Conservation (phyloP, 2,113 vertebrate genomes). For the Lichenostomus cassidix region DNA sequence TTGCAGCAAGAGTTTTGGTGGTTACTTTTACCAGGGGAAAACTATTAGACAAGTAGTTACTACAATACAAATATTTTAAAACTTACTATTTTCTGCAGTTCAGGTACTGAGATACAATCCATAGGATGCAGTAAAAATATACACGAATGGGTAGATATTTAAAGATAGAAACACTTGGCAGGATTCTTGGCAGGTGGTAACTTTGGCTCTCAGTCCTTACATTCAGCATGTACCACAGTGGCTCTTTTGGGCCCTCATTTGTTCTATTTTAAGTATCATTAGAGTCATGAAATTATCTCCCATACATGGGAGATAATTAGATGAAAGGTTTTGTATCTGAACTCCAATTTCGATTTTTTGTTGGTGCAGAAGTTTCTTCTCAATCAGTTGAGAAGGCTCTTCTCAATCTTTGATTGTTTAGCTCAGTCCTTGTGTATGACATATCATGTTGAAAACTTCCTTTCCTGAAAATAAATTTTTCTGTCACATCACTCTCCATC, state of each 20-base stretch:
- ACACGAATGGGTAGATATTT: not conserved
- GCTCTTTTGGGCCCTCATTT: not conserved
- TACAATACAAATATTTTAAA: not conserved
- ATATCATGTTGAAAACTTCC: not conserved
- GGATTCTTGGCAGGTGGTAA: not conserved
- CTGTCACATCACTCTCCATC: not conserved
- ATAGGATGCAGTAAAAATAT: not conserved
- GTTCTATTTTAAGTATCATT: not conserved
- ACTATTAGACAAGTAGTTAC: not conserved
- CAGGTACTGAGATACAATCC: not conserved
- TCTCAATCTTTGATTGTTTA: not conserved
- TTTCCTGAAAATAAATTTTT: not conserved
- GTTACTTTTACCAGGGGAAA: not conserved
- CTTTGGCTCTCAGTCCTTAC: not conserved
- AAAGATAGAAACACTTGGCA: not conserved
- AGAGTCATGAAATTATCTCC: not conserved
- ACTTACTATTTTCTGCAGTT: not conserved
- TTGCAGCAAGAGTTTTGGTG: not conserved
- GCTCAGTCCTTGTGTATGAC: not conserved
- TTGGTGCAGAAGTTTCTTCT: not conserved
- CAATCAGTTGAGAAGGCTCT: not conserved
- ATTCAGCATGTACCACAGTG: not conserved
- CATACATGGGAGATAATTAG: not conserved
- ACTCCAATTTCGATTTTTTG: not conserved
- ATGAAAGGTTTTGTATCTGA: not conserved